Evolutionary conservation across 2,888 invertebrate genomes (phyloP).

Genomic region (Drosophila ustulata): DNA sequence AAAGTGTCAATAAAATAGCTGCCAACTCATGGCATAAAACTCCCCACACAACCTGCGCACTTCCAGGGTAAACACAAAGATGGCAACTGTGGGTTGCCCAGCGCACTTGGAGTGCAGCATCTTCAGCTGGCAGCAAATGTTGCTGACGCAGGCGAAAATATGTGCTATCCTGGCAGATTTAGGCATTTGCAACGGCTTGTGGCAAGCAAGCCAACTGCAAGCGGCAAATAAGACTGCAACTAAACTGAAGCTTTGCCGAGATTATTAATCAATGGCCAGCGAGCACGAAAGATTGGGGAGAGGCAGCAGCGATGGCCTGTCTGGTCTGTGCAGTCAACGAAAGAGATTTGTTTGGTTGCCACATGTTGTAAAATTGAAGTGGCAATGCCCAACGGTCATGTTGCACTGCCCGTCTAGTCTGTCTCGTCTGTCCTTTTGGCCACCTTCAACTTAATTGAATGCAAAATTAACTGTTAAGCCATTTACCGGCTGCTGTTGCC

Average conservation of each 20-base stretch:
- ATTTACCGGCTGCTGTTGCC: conserved; percentile 30
- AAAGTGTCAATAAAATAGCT: too few relatives aligned
- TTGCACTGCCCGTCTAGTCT: neutral
- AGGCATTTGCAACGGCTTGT: conserved; percentile 28
- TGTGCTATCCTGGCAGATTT: conserved; percentile 58
- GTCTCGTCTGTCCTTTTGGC: neutral
- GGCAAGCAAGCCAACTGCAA: conserved; percentile 8
- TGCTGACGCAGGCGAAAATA: conserved; percentile 67
- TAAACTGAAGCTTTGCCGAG: conserved; percentile 34
- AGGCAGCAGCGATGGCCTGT: neutral
- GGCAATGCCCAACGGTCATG: conserved; percentile 5
- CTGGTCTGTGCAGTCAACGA: conserved; percentile 16
- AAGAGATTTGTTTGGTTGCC: conserved; percentile 18
- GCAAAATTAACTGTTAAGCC: conserved; percentile 62
- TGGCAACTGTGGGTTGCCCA: conserved; percentile 6
- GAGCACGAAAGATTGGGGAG: neutral
- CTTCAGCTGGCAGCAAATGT: conserved; percentile 61
- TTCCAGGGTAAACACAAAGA: conserved; percentile 22
- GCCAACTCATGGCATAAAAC: neutral
- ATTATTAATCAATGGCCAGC: conserved; percentile 56
- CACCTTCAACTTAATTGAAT: conserved; percentile 57
- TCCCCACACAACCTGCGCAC: neutral
- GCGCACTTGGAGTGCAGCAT: conserved; percentile 16
- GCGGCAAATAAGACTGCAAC: conserved; percentile 1
- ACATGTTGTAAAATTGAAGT: conserved; percentile 14